Base-by-base conservation (phyloP, 2,797 vertebrate genomes). In the Pseudotriccus pelzelni region DNA sequence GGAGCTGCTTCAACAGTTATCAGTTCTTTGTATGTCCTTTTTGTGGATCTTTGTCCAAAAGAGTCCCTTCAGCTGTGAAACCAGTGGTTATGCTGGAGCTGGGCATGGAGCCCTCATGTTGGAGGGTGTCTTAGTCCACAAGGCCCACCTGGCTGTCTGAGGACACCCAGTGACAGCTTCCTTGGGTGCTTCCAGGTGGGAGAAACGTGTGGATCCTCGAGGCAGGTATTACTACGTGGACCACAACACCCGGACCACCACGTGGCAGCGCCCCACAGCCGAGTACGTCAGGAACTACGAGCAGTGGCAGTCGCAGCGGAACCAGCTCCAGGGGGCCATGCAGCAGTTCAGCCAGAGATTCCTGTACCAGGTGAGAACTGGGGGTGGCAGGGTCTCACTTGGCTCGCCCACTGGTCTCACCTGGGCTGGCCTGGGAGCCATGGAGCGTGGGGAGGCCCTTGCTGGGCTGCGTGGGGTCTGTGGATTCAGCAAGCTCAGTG, bases 341-440 rank as follows among this genome's bases (percentile, higher is more conserved):
- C 99, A 99, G 92, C 99, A 99, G 88, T 99, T 99, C 98, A 99
- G 99, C 98, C 99, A 99, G 97, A 98, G 99, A 92, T 99, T 99
- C 98, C 98, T 99, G 91, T 99, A 99, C 97, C 99, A 99, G 99
- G 99, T 99, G 98, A 97, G 97, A 41, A 66, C 30, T 0, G 34
- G 49, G 28, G 1, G 3, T 43, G 56, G 22, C 3, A 1, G 60
- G 68, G 25, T 46, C 85, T 80, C 25, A 2, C 47, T 52, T 44
- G 2, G 9, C 22, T 62, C 25, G 84, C 41, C 43, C 0, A 1
- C 14, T 12, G 52, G 9, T 43, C 50, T 56, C 68, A 2, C 34
- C 7, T 27, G 3, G 50, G 10, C 49, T 32, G 27, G 24, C 59
- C 39, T 15, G 30, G 68, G 72, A 58, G 63, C 60, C 23, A 5